Percentiles rank a stretch among this genome's conserved stretches.
These are phyloP conservation scores for Heliconius melpomene DNA, from an alignment of 1,140 invertebrate species.

Conservation along the genomic window DNA sequence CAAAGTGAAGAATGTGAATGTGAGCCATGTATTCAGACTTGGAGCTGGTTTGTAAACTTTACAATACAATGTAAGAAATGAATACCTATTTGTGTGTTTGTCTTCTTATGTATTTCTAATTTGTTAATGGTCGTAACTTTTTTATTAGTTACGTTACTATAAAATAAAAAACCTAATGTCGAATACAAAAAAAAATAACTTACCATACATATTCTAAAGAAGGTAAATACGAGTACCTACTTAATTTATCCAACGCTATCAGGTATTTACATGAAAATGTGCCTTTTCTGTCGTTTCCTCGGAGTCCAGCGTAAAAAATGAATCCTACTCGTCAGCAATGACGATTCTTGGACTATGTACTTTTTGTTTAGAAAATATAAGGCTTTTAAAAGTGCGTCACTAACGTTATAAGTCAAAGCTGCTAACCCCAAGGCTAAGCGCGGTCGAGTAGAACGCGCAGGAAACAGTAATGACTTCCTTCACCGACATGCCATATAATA, in stretches of 20 bases:
- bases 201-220: background rate
- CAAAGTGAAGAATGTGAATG: background rate
- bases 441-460: background rate
- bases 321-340: background rate
- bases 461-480: constrained; percentile 9
- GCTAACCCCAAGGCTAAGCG: constrained; percentile 1
- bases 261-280: background rate
- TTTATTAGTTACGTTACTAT: no score
- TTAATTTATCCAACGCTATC: background rate
- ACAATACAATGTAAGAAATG: background rate
- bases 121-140: no score
- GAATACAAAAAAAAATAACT: background rate
- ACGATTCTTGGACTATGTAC: background rate
- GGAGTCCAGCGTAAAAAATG: background rate
- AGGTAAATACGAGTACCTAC: background rate
- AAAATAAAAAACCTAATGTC: no score
- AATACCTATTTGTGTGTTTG: background rate
- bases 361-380: background rate
- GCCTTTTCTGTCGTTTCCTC: background rate
- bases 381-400: background rate
- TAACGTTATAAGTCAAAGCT: background rate
- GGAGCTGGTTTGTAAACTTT: background rate
- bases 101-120: no score
- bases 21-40: background rate
- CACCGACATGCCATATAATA: constrained; percentile 6